Evolutionary conservation across 2,888 invertebrate genomes (phyloP), one percentile per base, ranked within the genome.

Genomic region (Orthosia gothica): DNA sequence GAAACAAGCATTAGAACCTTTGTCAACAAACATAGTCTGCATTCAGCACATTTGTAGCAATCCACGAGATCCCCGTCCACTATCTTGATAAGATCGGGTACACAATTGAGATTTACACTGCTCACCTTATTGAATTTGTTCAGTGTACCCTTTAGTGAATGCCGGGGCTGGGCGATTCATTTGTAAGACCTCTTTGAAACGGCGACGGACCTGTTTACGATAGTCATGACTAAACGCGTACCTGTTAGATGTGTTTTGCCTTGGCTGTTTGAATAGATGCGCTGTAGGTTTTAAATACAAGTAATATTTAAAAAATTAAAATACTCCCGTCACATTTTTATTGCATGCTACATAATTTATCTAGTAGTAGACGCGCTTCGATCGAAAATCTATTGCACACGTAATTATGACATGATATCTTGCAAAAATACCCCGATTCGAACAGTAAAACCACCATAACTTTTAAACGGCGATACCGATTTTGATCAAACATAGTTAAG

Each of bases 41-140:
- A 84, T 90, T 90, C 87, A 88, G 87, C 87, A 89, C 89, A 89
- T 90, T 91, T 87, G 85, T 85, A 89, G 85, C 88, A 88, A 90
- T 91, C 89, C 86, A 84, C 83, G 67, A 75, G 87, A 89, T 89
- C 84, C 85, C 80, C 83, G 88, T 88, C 81, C 82, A 85, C 84
- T 89, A 90, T 89, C 91, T 89, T 91, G 91, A 93, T 92, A 90
- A 91, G 91, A 88, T 89, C 85, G 81, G 82, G 83, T 61, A 86
- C 83, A 88, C 91, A 90, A 94, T 93, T 92, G 93, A 93, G 92
- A 93, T 94, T 93, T 93, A 94, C 91, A 89, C 90, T 86, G 88
- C 83, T 84, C 85, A 84, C 88, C 83, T 90, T 92, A 94, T 94
- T 94, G 93, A 91, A 92, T 94, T 92, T 91, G 90, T 89, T 89